Base-by-base conservation (phyloP, 2,797 vertebrate genomes). In the Astyanax mexicanus region DNA sequence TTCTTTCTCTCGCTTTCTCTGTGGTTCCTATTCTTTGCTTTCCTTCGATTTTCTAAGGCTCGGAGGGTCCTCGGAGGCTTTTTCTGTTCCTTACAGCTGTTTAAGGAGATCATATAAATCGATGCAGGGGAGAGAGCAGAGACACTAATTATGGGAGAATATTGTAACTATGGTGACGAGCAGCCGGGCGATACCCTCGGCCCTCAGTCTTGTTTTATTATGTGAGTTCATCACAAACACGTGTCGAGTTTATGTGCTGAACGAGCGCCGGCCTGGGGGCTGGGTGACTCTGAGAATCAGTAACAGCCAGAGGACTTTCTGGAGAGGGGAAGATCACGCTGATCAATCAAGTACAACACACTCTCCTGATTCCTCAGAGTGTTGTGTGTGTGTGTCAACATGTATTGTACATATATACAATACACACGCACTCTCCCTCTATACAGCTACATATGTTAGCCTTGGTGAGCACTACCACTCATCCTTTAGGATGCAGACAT, bases 31-130 rank as follows among this genome's bases (percentile, higher is more conserved):
- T 72, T 51, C 57, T 60, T 54, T 55, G 25, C 65, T 49, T 51
- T 67, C 51, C 52, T 40, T 73, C 32, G 35, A 73, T 83, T 76
- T 77, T 77, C 74, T 67, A 47, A 72, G 7, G 78, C 81, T 71
- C 52, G 29, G 37, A 78, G 77, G 77, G 69, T 77, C 82, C 76
- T 71, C 37, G 6, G 82, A 79, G 77, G 74, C 73, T 52, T 77
- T 77, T 57, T 81, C 82, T 74, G 60, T 81, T 74, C 67, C 82
- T 81, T 79, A 72, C 79, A 79, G 79, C 77, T 79, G 82, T 83
- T 83, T 81, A 83, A 83, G 75, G 77, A 83, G 76, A 81, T 81
- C 82, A 83, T 78, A 83, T 83, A 83, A 83, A 83, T 79, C 72
- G 72, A 78, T 77, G 79, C 70, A 78, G 75, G 69, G 69, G 70